phyloP scores from a whole-genome alignment of 2,113 vertebrate genomes.

The mouse (Mus musculus) region GRCm39 chr19:24246001-24246500 shows the following conservation, averaged over 20 bases:
- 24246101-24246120: neutral
- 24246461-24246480: neutral
- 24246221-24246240: neutral
- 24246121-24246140: neutral
- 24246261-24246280: neutral
- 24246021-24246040: neutral
- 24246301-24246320: neutral
- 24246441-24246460: neutral
- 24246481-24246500: neutral
- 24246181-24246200: neutral
- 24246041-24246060: neutral
- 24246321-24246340: neutral
- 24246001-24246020: neutral
- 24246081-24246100: fast-evolving
- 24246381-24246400: neutral
- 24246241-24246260: neutral
- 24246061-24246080: neutral
- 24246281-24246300: neutral
- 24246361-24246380: neutral
- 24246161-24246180: neutral
- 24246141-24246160: neutral
- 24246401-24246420: neutral
- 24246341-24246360: neutral
- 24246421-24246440: neutral
- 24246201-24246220: neutral